Evolutionary conservation across 2,888 invertebrate species (phyloP).

Genomic region (Xestoiulus laeticollis): DNA sequence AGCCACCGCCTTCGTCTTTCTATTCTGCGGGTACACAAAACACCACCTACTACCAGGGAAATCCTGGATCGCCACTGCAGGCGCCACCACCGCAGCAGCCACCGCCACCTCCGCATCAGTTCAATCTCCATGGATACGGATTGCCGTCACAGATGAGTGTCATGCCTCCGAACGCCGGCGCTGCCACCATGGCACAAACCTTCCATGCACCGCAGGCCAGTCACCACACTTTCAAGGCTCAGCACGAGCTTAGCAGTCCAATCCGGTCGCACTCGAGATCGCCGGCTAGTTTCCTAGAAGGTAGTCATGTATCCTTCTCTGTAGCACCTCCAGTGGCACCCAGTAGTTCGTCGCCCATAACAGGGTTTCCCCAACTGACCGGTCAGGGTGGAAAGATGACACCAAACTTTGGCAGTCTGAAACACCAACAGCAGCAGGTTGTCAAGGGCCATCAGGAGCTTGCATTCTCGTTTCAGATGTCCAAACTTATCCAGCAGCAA

Average conservation of each 20-base stretch:
- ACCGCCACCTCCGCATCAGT: slow-evolving; percentile 60
- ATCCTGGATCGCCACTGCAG: slow-evolving; percentile 59
- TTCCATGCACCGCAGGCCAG: slow-evolving; percentile 31
- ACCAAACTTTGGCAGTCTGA: slow-evolving; percentile 65
- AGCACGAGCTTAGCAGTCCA: slow-evolving; percentile 54
- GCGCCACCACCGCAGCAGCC: slow-evolving; percentile 64
- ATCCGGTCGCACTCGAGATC: slow-evolving; percentile 55
- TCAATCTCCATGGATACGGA: slow-evolving; percentile 66
- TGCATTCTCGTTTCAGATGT: slow-evolving; percentile 60
- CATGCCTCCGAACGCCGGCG: slow-evolving; percentile 54
- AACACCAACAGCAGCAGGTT: slow-evolving; percentile 62
- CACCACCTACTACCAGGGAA: slow-evolving; percentile 59
- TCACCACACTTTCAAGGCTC: slow-evolving; percentile 38
- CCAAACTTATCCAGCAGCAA: slow-evolving; percentile 58
- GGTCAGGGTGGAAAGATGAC: slow-evolving; percentile 61
- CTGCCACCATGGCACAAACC: slow-evolving; percentile 47
- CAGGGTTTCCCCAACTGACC: slow-evolving; percentile 49
- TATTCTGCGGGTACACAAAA: slow-evolving; percentile 63
- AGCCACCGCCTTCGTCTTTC: slow-evolving; percentile 67
- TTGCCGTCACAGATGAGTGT: slow-evolving; percentile 60
- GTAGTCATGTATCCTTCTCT: background rate
- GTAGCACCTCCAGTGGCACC: background rate
- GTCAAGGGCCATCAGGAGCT: slow-evolving; percentile 61
- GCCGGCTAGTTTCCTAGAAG: slow-evolving; percentile 53
- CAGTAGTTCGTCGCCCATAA: slow-evolving; percentile 49